These are phyloP conservation scores for Muntiacus reevesi DNA, from an alignment of 2,113 vertebrate genomes.

Conservation along the genomic window DNA sequence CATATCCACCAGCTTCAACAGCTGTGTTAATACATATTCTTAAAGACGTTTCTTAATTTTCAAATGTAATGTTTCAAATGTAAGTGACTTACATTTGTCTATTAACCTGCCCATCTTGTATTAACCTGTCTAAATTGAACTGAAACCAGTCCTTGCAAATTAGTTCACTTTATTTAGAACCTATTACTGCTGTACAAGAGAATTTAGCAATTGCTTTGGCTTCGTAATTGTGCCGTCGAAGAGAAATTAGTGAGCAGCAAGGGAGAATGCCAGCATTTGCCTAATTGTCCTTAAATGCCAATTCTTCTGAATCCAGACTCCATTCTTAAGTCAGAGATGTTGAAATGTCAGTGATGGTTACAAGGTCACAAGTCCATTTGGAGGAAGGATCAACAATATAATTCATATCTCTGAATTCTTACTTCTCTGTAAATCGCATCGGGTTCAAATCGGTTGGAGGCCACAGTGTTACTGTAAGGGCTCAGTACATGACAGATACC, in stretches of 20 bases:
- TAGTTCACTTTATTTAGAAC: constrained; percentile 13
- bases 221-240: neutral
- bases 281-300: neutral
- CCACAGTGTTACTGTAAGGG: neutral
- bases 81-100: neutral
- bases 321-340: neutral
- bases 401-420: constrained; percentile 8
- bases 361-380: constrained; percentile 3
- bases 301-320: neutral
- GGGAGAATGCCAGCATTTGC: neutral
- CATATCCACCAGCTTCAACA: neutral
- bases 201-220: neutral
- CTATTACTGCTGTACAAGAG: neutral
- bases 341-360: neutral
- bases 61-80: no score
- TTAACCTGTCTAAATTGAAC: neutral
- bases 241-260: constrained; percentile 12
- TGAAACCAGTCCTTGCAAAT: constrained; percentile 40
- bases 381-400: constrained; percentile 14
- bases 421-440: neutral
- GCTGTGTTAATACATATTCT: neutral
- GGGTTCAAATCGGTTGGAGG: neutral
- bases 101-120: neutral
- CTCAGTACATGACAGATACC: neutral
- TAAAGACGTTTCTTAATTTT: neutral